Evolutionary conservation across 2,888 invertebrate species (phyloP), one percentile per base, ranked within the genome.

Genomic region (Drosophila conformis): DNA sequence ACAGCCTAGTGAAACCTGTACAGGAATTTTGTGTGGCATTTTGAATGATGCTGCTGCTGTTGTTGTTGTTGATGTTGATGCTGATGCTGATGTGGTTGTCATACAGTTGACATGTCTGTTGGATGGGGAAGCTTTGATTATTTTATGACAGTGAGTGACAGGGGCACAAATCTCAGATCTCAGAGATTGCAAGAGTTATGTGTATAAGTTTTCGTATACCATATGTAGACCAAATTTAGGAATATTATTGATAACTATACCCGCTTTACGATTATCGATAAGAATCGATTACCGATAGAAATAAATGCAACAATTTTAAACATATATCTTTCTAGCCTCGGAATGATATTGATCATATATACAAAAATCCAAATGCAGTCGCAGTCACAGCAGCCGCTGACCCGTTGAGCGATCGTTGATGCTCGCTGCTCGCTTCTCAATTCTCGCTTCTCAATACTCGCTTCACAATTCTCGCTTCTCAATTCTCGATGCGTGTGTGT

Each of bases 1-100:
- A 49, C 49, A 29, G 51, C 36, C 33, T 53, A 31, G 57, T 51
- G 58, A 8, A 67, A 76, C 63, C 66, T 69, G 79, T 67, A 56
- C 40, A 68, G 69, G 68, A 67, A 80, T n/a, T 52, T 80, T 76
- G 67, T 73, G 69, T 80, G 75, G 69, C 75, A 83, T 69, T 66
- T 74, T 60, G 74, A 63, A 40, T 59, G 57, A 29, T 29, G 29
- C 25, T 21, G 46, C 2, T 21, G 13, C 0, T 21, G 38, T 4
- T 36, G 25, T 13, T 38, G 42, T 5, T 21, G 42, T 11, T 52
- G 48, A 6, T 29, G 52, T 38, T 36, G 36, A 21, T 53, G 68
- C 31, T 67, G 82, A 71, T 79, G 76, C 72, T 87, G 89, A 74
- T 89, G 89, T 84, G 79, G 70, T 80, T 82, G 89, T 80, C 89